Conservation (phyloP, 2,888 invertebrate species). For the Epinotia ramella region DNA sequence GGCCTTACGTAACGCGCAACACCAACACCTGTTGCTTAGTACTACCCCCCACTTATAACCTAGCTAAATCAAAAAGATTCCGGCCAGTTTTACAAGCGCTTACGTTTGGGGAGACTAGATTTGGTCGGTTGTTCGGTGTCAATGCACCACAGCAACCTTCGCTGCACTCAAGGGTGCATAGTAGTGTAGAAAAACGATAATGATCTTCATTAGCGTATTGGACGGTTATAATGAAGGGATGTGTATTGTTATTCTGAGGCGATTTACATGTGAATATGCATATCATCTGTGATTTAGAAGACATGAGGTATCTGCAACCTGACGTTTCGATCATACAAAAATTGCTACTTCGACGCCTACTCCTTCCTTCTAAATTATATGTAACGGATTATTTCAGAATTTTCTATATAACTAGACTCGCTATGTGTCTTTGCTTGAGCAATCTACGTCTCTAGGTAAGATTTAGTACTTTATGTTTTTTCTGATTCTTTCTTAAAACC, state of each 20-base stretch:
- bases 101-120: conserved; percentile 53
- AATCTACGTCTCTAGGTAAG: too few species aligned
- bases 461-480: too few species aligned
- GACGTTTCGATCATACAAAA: background rate
- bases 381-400: too few species aligned
- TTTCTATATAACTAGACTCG: too few species aligned
- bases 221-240: conserved; percentile 50
- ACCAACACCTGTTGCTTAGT: conserved; percentile 78
- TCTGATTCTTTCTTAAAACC: too few species aligned
- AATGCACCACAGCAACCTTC: conserved; percentile 83
- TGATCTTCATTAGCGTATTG: conserved; percentile 78
- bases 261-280: background rate
- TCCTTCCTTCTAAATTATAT: background rate
- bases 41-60: conserved; percentile 78
- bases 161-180: conserved; percentile 84
- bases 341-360: background rate
- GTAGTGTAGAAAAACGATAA: conserved; percentile 73
- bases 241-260: conserved; percentile 23
- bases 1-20: conserved; percentile 80
- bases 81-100: conserved; percentile 51
- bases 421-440: too few species aligned
- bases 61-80: conserved; percentile 59
- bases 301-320: background rate
- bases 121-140: conserved; percentile 72
- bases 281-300: background rate